Evolutionary conservation across 2,888 invertebrate genomes (phyloP).

Genomic region (Gymnoscelis rufifasciata): DNA sequence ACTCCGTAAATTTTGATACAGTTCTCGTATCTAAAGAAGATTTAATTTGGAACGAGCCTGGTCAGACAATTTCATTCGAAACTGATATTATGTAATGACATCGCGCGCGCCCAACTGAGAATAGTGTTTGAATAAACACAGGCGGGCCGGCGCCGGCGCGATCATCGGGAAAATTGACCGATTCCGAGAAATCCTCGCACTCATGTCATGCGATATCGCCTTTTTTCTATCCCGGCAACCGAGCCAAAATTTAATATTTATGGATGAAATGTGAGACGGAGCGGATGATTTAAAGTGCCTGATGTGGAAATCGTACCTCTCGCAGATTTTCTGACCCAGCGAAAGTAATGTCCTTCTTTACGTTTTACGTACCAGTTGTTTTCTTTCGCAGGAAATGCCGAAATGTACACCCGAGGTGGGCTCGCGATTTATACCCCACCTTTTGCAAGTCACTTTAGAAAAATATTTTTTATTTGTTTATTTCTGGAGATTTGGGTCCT

Average conservation of each 20-base stretch:
- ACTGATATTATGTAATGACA: slow-evolving; percentile 45
- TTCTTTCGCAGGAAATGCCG: slow-evolving; percentile 63
- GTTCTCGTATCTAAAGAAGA: too few relatives aligned
- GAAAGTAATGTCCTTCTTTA: slow-evolving; percentile 73
- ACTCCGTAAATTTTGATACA: too few relatives aligned
- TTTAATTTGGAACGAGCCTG: too few relatives aligned
- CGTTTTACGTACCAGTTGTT: slow-evolving; percentile 75
- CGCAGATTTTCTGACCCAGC: slow-evolving; percentile 76
- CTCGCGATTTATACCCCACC: slow-evolving; percentile 66
- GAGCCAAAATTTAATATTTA: slow-evolving; percentile 76
- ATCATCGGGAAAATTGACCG: slow-evolving; percentile 76
- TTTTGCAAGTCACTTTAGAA: slow-evolving; percentile 60
- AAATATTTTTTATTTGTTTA: slow-evolving; percentile 73
- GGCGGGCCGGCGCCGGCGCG: slow-evolving; percentile 39
- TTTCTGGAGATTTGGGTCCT: slow-evolving; percentile 68
- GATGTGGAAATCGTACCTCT: slow-evolving; percentile 75
- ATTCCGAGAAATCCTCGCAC: slow-evolving; percentile 69
- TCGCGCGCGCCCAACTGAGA: slow-evolving; percentile 60
- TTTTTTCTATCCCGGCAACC: slow-evolving; percentile 67
- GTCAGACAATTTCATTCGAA: background rate
- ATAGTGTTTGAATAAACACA: slow-evolving; percentile 76
- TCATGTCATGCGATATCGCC: slow-evolving; percentile 70
- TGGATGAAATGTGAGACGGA: slow-evolving; percentile 76
- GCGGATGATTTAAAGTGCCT: slow-evolving; percentile 77
- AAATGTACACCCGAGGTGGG: slow-evolving; percentile 64